Percentiles rank a stretch among this genome's conserved stretches.
phyloP scores from a whole-genome alignment of 2,113 vertebrate species.

The Pipa parva region DNA sequence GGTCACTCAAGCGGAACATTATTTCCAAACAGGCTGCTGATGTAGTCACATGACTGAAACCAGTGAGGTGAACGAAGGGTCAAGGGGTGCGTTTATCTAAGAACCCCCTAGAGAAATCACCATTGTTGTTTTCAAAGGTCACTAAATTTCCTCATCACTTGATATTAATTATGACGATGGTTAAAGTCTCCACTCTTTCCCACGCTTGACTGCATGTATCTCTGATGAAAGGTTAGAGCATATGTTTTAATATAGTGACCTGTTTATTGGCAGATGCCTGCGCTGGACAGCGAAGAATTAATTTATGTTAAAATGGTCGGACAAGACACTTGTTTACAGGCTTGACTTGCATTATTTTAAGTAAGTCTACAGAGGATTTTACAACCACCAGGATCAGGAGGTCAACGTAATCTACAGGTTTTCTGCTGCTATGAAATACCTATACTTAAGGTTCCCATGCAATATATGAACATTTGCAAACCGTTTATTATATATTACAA shows the following conservation, averaged over 20 bases:
- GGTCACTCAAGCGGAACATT: slow-evolving; percentile 27
- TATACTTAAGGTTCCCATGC: too few species aligned
- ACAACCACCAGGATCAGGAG: not conserved
- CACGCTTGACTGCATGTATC: slow-evolving; percentile 17
- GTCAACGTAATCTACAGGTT: not conserved
- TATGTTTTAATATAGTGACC: slow-evolving; percentile 26
- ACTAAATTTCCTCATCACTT: slow-evolving; percentile 25
- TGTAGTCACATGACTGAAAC: slow-evolving; percentile 2
- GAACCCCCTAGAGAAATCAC: not conserved
- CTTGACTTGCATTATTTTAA: not conserved
- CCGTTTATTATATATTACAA: too few species aligned
- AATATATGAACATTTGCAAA: too few species aligned
- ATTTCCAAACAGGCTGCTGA: slow-evolving; percentile 21
- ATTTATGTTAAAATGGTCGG: not conserved
- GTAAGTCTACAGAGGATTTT: not conserved
- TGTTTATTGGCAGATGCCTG: slow-evolving; percentile 21
- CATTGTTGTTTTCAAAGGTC: slow-evolving; percentile 29
- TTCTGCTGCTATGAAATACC: not conserved
- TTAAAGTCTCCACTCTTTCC: not conserved
- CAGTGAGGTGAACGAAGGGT: slow-evolving; percentile 7
- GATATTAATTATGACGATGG: slow-evolving; percentile 36
- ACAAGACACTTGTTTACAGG: not conserved
- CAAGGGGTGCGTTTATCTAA: slow-evolving; percentile 2
- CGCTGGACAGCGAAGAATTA: not conserved
- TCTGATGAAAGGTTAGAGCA: slow-evolving; percentile 31